Evolutionary conservation across 2,888 invertebrate species (phyloP).

Genomic region (Heteromurus nitidus): DNA sequence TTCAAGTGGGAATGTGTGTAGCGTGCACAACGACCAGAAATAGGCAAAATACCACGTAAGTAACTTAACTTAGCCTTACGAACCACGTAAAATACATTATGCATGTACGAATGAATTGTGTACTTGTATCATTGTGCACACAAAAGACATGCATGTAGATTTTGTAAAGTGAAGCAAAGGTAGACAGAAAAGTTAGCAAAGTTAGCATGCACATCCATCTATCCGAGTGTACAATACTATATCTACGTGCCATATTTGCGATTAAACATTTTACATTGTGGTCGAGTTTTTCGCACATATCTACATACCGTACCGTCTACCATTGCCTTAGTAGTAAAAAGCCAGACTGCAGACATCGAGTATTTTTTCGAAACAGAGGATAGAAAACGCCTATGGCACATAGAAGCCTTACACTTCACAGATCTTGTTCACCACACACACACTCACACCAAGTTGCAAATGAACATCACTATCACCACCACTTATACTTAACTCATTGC

Average conservation of each 20-base stretch:
- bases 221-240: background rate
- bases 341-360: background rate
- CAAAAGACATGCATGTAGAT: background rate
- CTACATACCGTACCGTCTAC: background rate
- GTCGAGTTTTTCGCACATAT: constrained; percentile 14
- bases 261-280: constrained; percentile 14
- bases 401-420: background rate
- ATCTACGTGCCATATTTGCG: constrained; percentile 19
- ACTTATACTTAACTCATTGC: too few relatives aligned
- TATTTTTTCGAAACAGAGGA: background rate
- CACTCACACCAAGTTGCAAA: background rate
- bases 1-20: too few relatives aligned
- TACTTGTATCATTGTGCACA: background rate
- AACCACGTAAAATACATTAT: constrained; percentile 7
- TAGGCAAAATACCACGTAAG: too few relatives aligned
- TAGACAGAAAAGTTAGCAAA: constrained; percentile 5
- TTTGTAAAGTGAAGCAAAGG: background rate
- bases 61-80: too few relatives aligned
- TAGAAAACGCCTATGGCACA: constrained; percentile 13
- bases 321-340: background rate
- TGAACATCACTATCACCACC: background rate
- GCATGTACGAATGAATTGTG: background rate
- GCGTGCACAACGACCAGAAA: too few relatives aligned
- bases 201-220: background rate
- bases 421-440: constrained; percentile 2